These are phyloP conservation scores for Hololepta plana DNA, from an alignment of 2,888 invertebrate species.

Conservation along the genomic window DNA sequence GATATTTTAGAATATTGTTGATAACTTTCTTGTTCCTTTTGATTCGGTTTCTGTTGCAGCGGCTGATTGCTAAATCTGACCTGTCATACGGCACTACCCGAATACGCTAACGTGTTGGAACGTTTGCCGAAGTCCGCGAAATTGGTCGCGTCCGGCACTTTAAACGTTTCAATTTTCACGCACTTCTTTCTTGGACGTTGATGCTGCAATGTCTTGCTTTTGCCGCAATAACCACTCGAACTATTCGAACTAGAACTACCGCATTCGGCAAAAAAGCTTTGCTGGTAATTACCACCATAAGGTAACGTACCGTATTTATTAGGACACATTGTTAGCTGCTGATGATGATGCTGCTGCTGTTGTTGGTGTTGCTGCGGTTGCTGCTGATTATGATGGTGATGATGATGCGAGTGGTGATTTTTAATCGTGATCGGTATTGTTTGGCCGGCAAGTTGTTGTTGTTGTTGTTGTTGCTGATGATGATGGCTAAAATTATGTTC, in stretches of 20 bases:
- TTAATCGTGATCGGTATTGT: constrained; percentile 29
- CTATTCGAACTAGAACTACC: constrained; percentile 25
- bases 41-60: too few relatives aligned
- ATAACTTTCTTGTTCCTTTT: too few relatives aligned
- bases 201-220: constrained; percentile 26
- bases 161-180: constrained; percentile 26
- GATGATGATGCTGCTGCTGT: constrained; percentile 9
- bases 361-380: constrained; percentile 7
- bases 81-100: constrained; percentile 25
- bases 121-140: constrained; percentile 20
- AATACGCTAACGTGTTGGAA: constrained; percentile 20
- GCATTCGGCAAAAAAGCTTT: constrained; percentile 25
- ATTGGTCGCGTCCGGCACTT: constrained; percentile 21
- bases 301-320: constrained; percentile 25
- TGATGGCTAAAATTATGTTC: constrained; percentile 14
- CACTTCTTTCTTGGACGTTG: constrained; percentile 23
- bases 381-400: constrained; percentile 14
- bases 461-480: constrained; percentile 2
- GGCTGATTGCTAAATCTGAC: too few relatives aligned
- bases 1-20: too few relatives aligned
- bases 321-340: constrained; percentile 11
- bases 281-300: constrained; percentile 21
- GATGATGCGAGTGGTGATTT: constrained; percentile 19
- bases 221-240: constrained; percentile 21
- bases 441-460: constrained; percentile 22